Evolutionary conservation across 2,797 vertebrate species (phyloP), one percentile per base, ranked within the genome.

Genomic region (Poecilia velifera): DNA sequence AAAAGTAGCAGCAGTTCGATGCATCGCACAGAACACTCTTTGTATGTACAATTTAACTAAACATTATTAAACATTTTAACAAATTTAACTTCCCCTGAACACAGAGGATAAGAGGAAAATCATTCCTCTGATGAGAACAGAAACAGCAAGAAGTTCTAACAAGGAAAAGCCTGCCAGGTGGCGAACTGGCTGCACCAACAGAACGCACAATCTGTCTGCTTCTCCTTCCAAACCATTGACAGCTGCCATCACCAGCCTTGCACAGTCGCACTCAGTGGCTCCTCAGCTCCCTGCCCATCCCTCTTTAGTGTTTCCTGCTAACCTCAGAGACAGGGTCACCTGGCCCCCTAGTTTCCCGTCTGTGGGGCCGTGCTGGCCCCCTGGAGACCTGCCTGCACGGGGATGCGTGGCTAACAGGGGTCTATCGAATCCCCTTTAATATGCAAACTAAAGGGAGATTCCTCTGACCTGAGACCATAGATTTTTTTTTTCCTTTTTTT

Each of bases 201-300:
- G 95, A 96, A 96, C 96, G 95, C 96, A 96, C 96, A 96, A 96
- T 96, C 96, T 96, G 96, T 96, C 96, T 96, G 95, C 95, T 96
- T 96, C 95, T 96, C 95, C 95, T 96, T 96, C 96, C 96, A 96
- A 96, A 96, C 94, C 96, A 95, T 93, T 96, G 96, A 96, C 96
- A 96, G 96, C 96, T 96, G 96, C 96, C 95, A 95, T 95, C 95
- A 95, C 96, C 96, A 96, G 95, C 95, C 95, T 95, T 89, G 91
- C 95, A 95, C 95, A 95, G 95, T 96, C 95, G 92, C 96, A 95
- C 96, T 95, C 94, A 90, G 92, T 93, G 92, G 93, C 93, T 95
- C 92, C 93, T 92, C 94, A 94, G 91, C 93, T 94, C 94, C 90
- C 92, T 90, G 93, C 94, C 94, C 94, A 92, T 94, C 94, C 93